Percentiles rank a stretch among this genome's conserved stretches.
phyloP scores from a whole-genome alignment of 2,888 invertebrate species.

The Euphydryas editha region DNA sequence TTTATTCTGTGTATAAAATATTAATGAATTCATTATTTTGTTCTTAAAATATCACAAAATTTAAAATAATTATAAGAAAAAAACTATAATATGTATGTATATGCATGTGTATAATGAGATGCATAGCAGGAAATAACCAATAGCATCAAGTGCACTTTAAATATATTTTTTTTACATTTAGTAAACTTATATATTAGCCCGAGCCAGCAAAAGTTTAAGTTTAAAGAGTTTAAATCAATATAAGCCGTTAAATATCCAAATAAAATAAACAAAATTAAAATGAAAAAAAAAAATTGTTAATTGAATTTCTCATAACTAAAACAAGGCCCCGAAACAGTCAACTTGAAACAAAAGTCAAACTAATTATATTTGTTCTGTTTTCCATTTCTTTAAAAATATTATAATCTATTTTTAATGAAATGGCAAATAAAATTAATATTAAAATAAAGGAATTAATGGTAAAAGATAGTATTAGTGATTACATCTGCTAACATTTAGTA shows the following conservation, averaged over 20 bases:
- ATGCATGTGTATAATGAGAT: too few relatives aligned
- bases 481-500: too few relatives aligned
- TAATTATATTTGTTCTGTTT: neutral
- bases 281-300: neutral
- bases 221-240: neutral
- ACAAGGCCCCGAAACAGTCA: neutral
- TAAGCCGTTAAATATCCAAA: neutral
- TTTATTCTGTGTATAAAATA: neutral
- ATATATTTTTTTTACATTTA: neutral
- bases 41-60: neutral
- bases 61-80: neutral
- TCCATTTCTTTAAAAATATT: neutral
- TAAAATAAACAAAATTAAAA: neutral
- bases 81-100: too few relatives aligned
- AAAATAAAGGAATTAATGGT: too few relatives aligned
- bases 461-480: too few relatives aligned
- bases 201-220: neutral
- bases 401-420: too few relatives aligned
- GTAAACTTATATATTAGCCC: neutral
- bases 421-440: too few relatives aligned
- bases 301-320: slow-evolving; percentile 3
- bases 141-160: too few relatives aligned
- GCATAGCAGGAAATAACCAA: too few relatives aligned
- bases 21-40: neutral
- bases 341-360: neutral